Base-by-base conservation (phyloP, 2,797 vertebrate species). In the Pogoniulus pusillus region DNA sequence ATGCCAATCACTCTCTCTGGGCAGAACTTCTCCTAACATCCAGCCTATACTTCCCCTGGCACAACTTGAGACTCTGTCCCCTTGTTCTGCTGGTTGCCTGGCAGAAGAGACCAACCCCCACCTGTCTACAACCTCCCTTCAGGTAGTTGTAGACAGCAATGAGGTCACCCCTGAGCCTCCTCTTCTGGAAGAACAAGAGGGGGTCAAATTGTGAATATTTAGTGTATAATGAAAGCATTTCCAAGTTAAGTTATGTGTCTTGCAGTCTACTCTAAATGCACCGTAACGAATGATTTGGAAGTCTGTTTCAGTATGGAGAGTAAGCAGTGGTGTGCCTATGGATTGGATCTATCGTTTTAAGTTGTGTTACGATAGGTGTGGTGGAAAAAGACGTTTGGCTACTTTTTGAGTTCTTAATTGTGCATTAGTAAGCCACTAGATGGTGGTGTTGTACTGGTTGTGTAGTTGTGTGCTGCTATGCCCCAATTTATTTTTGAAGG, bases 401-500 rank as follows among this genome's bases (percentile, higher is more conserved):
- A 29, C 34, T 60, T 64, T 70, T 55, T 74, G 0, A 22, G 53
- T 74, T 68, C n/a, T 45, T 80, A 62, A 77, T 3, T 0, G 1
- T 57, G 27, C 3, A 0, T 59, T 85, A 26, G 45, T 16, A 57
- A 66, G 23, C 92, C 97, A 95, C 94, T 94, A 96, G 97, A 80
- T 95, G 96, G 95, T 64, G 93, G 47, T 92, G 68, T 90, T 93
- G 41, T 62, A 82, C 93, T 74, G 39, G 15, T 39, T 65, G 49
- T 75, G 65, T 22, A 34, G 41, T 39, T 62, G 12, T 10, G 58
- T 55, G 20, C 37, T 54, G 32, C 39, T 34, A 10, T 79, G 23
- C 24, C 1, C 0, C 30, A 19, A 35, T 84, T 60, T 24, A 84
- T 63, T 24, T 74, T 32, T 54, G 41, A 62, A 24, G 5, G 6